A percentile compares a stretch with the other conserved stretches of the same genome.
phyloP scores from a whole-genome alignment of 64 coral and sea anemone species.

The Pocillopora verrucosa region DNA sequence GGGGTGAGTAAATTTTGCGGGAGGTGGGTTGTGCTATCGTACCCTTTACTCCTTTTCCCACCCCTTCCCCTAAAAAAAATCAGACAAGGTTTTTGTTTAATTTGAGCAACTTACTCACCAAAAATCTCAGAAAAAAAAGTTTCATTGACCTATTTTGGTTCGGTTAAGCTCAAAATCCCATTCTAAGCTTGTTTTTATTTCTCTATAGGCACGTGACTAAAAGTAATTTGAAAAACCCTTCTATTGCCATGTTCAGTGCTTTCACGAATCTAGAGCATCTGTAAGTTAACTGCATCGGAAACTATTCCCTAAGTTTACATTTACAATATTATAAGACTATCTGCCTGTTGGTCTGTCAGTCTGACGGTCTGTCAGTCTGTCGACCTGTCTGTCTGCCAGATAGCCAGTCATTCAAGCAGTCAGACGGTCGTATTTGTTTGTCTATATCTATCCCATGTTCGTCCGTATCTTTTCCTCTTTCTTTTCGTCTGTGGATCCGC shows the following conservation, averaged over 20 bases:
- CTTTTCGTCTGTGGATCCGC: background rate
- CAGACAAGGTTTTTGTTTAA: too few species aligned
- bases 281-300: background rate
- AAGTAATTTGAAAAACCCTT: background rate
- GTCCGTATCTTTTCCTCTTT: background rate
- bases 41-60: too few species aligned
- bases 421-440: too few species aligned
- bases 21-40: too few species aligned
- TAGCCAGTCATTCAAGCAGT: background rate
- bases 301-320: background rate
- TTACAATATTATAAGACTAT: background rate
- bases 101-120: too few species aligned
- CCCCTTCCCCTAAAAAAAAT: too few species aligned
- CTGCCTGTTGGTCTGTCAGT: background rate
- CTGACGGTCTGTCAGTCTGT: background rate
- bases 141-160: too few species aligned
- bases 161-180: too few species aligned
- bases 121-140: too few species aligned
- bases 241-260: background rate
- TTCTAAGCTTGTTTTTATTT: background rate
- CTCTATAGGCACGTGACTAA: background rate
- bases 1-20: too few species aligned
- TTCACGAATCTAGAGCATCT: background rate
- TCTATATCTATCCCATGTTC: too few species aligned
- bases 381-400: background rate